Evolutionary conservation across 2,113 vertebrate species (phyloP).

Genomic region (Zosterops hypoxanthus): DNA sequence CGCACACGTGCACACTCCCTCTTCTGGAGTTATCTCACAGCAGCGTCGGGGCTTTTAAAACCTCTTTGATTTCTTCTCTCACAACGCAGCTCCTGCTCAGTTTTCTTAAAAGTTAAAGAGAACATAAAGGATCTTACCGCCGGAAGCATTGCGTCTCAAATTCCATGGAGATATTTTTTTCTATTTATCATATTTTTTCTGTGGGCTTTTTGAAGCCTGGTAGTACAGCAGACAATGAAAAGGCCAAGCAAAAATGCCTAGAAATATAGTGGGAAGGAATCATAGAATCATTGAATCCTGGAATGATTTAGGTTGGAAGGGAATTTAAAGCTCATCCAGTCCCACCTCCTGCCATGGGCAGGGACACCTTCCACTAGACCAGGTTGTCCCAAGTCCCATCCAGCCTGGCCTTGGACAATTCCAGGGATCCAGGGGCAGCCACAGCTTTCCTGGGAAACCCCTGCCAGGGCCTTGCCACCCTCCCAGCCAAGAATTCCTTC

Average conservation of each 20-base stretch:
- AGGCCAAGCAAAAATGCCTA: background rate
- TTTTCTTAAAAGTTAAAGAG: background rate
- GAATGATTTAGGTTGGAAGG: background rate
- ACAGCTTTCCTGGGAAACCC: background rate
- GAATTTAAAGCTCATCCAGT: background rate
- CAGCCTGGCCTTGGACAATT: fast-evolving
- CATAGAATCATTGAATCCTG: background rate
- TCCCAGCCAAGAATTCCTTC: fast-evolving
- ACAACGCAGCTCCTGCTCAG: conserved; percentile 30
- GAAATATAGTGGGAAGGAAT: background rate
- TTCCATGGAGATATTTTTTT: background rate
- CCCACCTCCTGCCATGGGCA: background rate
- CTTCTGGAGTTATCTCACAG: background rate
- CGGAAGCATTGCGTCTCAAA: background rate
- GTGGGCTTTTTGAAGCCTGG: background rate
- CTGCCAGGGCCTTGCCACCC: fast-evolving
- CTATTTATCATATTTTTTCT: background rate
- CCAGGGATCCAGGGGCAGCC: background rate
- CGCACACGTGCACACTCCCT: fast-evolving
- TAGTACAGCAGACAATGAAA: background rate
- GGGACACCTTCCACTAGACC: fast-evolving
- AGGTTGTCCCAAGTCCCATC: fast-evolving
- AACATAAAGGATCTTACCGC: background rate
- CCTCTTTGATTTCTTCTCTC: conserved; percentile 43
- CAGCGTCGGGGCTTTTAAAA: background rate